Conservation (phyloP, 2,797 vertebrate species). For the Rachycentron canadum region DNA sequence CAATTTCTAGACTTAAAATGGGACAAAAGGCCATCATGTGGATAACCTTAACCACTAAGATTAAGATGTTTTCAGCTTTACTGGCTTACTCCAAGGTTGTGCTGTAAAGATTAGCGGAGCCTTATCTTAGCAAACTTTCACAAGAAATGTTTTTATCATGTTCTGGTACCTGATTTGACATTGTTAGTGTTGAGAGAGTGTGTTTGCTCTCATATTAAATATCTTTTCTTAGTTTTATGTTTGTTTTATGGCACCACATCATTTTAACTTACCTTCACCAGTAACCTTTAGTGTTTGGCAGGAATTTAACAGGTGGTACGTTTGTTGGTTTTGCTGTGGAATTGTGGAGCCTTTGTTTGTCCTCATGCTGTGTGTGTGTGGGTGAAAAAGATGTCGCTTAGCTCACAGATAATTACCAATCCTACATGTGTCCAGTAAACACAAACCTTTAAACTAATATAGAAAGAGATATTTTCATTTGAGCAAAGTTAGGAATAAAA, state of each 20-base stretch:
- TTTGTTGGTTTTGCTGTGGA: neutral
- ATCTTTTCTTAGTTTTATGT: neutral
- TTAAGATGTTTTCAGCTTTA: neutral
- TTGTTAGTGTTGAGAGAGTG: neutral
- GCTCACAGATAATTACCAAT: neutral
- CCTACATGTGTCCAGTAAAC: neutral
- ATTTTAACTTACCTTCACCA: neutral
- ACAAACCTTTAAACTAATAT: neutral
- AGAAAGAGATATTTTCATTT: neutral
- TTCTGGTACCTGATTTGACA: neutral
- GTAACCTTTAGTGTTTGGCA: neutral
- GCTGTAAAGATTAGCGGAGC: constrained; percentile 13
- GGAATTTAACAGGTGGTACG: neutral
- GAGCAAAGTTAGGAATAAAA: neutral
- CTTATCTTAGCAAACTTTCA: constrained; percentile 40
- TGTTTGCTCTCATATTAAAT: neutral
- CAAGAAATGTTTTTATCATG: neutral
- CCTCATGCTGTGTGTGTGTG: neutral
- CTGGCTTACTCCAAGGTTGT: constrained; percentile 7
- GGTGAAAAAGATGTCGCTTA: neutral
- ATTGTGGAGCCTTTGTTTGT: neutral
- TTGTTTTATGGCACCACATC: neutral
- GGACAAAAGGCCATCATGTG: neutral
- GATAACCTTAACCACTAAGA: constrained; percentile 1
- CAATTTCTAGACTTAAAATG: neutral